A percentile compares a stretch with the other conserved stretches of the same genome.
phyloP scores from a whole-genome alignment of 2,113 vertebrate species.

The Halcyon senegalensis region DNA sequence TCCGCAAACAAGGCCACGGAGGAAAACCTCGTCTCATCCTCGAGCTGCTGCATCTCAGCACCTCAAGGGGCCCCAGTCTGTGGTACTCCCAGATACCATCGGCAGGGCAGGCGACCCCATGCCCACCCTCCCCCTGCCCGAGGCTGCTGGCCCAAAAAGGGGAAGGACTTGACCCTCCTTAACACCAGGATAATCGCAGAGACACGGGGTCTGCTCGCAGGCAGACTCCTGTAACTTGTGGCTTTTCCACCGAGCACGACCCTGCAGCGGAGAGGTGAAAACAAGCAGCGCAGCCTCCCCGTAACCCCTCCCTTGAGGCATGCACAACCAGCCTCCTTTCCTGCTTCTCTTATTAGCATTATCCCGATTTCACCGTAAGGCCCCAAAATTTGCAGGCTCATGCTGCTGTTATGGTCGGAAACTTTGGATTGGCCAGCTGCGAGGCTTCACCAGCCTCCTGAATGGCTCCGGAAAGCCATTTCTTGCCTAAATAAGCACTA shows the following conservation, averaged over 20 bases:
- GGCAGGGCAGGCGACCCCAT: fast-evolving
- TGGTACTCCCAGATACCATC: background rate
- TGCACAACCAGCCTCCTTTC: background rate
- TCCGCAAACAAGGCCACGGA: fast-evolving
- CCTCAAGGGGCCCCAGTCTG: fast-evolving
- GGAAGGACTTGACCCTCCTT: background rate
- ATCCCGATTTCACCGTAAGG: background rate
- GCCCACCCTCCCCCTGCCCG: fast-evolving
- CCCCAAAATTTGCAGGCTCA: slow-evolving; percentile 14
- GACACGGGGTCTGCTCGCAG: fast-evolving
- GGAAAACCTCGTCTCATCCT: background rate
- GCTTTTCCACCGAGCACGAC: background rate
- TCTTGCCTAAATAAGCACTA: background rate
- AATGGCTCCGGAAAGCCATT: fast-evolving
- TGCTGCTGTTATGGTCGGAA: background rate
- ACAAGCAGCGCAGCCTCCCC: background rate
- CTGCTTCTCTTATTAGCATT: background rate
- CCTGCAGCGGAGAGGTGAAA: background rate
- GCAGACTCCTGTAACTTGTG: background rate
- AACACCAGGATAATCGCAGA: fast-evolving
- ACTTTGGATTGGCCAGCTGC: background rate
- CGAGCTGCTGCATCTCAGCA: fast-evolving
- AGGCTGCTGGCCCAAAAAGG: fast-evolving
- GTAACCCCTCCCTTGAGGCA: background rate
- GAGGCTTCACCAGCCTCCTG: background rate